These are phyloP conservation scores for Caenorhabditis drosophilae DNA, from an alignment of 2,888 invertebrate genomes.

Conservation along the genomic window DNA sequence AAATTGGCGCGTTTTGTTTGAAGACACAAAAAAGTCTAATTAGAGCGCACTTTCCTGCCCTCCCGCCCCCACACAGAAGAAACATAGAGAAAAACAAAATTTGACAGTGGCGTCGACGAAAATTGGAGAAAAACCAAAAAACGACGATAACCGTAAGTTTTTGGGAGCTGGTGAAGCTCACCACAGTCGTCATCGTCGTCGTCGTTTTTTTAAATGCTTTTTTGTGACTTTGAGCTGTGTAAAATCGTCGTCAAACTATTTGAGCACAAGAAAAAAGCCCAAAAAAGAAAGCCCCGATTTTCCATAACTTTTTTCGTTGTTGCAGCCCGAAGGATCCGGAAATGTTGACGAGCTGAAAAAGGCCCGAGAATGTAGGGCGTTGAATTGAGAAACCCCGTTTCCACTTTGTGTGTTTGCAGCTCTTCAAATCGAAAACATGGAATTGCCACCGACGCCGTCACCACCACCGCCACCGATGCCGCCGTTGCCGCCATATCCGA, in stretches of 20 bases:
- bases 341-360: conserved; percentile 22
- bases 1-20: too few relatives aligned
- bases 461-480: too few relatives aligned
- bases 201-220: neutral
- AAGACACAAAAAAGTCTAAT: too few relatives aligned
- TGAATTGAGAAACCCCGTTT: too few relatives aligned
- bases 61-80: too few relatives aligned
- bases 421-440: too few relatives aligned
- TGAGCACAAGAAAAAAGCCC: too few relatives aligned
- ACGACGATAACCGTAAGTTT: conserved; percentile 21
- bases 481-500: conserved; percentile 43
- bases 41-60: too few relatives aligned
- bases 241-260: conserved; percentile 1
- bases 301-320: neutral
- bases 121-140: conserved; percentile 35
- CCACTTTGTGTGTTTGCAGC: too few relatives aligned
- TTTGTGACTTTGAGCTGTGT: conserved; percentile 1
- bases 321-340: conserved; percentile 41
- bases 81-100: too few relatives aligned
- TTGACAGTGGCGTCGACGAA: conserved; percentile 40
- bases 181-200: conserved; percentile 5
- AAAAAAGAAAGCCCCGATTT: neutral
- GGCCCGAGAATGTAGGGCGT: too few relatives aligned
- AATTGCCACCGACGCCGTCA: conserved; percentile 41
- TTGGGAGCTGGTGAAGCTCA: neutral